Evolutionary conservation across 2,797 vertebrate species (phyloP).

Genomic region (Rhodeus uyekii): DNA sequence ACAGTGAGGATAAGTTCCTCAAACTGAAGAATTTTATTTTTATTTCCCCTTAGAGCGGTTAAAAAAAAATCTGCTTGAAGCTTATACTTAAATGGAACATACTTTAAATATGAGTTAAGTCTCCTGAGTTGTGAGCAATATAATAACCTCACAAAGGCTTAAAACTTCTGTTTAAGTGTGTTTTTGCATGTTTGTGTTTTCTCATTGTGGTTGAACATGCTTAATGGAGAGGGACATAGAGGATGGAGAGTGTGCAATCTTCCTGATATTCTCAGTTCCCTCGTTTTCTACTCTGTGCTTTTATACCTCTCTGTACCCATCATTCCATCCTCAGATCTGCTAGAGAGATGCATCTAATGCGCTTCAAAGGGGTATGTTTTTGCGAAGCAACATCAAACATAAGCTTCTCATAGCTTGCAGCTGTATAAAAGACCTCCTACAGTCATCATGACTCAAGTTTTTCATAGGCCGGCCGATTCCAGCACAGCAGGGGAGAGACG

Average conservation of each 20-base stretch:
- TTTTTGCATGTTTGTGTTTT: conserved; percentile 26
- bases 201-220: not conserved
- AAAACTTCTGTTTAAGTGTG: not conserved
- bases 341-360: not conserved
- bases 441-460: conserved; percentile 20
- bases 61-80: not conserved
- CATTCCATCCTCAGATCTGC: conserved; percentile 18
- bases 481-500: not conserved
- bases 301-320: conserved; percentile 12
- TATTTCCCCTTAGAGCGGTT: not conserved
- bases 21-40: conserved; percentile 8
- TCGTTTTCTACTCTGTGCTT: conserved; percentile 4
- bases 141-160: not conserved
- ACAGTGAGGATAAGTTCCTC: too few species aligned
- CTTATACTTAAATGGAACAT: not conserved
- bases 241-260: not conserved
- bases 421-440: conserved; percentile 29
- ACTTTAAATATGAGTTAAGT: not conserved
- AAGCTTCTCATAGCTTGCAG: conserved; percentile 28
- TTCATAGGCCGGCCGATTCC: conserved; percentile 4
- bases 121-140: not conserved
- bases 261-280: conserved; percentile 8
- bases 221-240: not conserved
- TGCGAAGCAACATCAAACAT: conserved; percentile 13
- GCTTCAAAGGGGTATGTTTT: conserved; percentile 21